Percentiles rank a stretch among this genome's conserved stretches.
Evolutionary conservation across 2,888 invertebrate species (phyloP).

Genomic region (Catocala fraxini): DNA sequence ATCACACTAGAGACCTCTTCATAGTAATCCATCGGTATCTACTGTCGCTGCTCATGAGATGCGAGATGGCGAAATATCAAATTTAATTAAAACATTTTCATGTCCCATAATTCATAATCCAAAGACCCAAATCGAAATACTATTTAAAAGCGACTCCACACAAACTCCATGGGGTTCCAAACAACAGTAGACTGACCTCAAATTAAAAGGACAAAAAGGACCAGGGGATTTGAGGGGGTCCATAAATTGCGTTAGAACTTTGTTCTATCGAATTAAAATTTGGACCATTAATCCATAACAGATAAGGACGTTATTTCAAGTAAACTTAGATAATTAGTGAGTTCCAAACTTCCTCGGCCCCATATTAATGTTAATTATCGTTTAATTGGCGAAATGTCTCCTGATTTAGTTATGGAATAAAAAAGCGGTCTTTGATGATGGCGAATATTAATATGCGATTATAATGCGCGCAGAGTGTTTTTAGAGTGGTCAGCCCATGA

Average conservation of each 20-base stretch:
- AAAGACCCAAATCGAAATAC: neutral
- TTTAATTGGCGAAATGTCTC: conserved; percentile 41
- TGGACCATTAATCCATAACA: conserved; percentile 46
- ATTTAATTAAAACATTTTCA: no score
- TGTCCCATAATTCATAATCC: neutral
- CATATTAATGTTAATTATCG: conserved; percentile 41
- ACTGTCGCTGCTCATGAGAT: no score
- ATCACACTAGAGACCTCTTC: no score
- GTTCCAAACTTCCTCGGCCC: conserved; percentile 31
- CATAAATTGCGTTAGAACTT: conserved; percentile 46
- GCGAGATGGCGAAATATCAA: no score
- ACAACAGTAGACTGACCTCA: conserved; percentile 23
- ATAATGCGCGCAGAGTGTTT: neutral
- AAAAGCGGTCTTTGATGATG: neutral
- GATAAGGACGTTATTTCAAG: conserved; percentile 44
- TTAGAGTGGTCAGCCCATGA: neutral
- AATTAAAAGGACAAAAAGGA: conserved; percentile 34
- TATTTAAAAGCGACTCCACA: conserved; percentile 7
- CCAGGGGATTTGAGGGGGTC: conserved; percentile 25
- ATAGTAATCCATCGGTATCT: no score
- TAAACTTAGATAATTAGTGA: conserved; percentile 45
- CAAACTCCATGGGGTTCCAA: conserved; percentile 9
- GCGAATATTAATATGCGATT: neutral
- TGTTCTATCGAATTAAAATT: conserved; percentile 40
- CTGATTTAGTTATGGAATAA: conserved; percentile 25